These are phyloP conservation scores for Trilocha varians DNA, from an alignment of 2,888 invertebrate species.

Conservation along the genomic window DNA sequence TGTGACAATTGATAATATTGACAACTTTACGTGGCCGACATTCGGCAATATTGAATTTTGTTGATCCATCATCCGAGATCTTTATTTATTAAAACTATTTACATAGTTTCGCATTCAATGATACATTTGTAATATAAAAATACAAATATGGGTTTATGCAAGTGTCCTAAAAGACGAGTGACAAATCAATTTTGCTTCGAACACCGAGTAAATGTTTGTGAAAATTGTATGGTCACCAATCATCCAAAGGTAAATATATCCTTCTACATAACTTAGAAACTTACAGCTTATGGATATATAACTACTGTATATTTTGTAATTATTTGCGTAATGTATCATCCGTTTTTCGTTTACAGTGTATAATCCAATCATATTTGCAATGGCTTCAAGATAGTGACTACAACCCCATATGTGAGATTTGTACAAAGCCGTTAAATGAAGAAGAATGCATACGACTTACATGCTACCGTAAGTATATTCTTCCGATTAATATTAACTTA, in stretches of 20 bases:
- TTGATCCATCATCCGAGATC: not conserved
- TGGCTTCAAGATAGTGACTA: constrained; percentile 99
- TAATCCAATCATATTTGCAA: constrained; percentile 97
- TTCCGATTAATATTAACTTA: not conserved
- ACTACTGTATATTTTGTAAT: too few relatives aligned
- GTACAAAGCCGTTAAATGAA: constrained; percentile 84
- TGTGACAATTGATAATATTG: constrained; percentile 9
- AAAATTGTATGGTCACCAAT: constrained; percentile 97
- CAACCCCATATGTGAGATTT: constrained; percentile 93
- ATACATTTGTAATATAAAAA: not conserved
- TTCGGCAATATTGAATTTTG: not conserved
- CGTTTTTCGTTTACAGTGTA: constrained; percentile 83
- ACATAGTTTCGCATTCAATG: constrained; percentile 7
- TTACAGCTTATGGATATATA: too few relatives aligned
- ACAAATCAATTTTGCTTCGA: constrained; percentile 99
- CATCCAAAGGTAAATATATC: constrained; percentile 87
- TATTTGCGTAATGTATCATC: too few relatives aligned
- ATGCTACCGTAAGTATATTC: constrained; percentile 87
- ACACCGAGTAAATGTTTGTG: constrained; percentile 98
- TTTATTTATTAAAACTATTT: constrained; percentile 6
- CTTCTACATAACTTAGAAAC: not conserved
- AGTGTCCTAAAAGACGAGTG: constrained; percentile 96
- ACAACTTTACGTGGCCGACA: constrained; percentile 42
- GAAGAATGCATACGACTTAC: constrained; percentile 91
- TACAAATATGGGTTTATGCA: constrained; percentile 93